phyloP scores from a whole-genome alignment of 2,888 invertebrate species.

The Chrysina gloriosa region DNA sequence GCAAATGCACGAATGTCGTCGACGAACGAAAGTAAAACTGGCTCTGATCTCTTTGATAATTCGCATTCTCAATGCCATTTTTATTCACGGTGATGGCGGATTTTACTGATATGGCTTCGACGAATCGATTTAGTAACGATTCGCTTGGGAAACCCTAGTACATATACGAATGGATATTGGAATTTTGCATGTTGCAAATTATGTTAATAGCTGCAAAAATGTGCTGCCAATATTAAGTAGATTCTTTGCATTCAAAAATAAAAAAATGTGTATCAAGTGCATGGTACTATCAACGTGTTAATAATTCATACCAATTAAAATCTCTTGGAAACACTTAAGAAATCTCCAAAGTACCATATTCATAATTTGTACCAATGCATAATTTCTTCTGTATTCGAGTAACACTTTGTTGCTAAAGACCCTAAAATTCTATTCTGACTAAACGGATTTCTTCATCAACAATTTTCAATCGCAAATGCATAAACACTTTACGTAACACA shows the following conservation, averaged over 20 bases:
- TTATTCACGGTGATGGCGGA: neutral
- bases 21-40: constrained; percentile 7
- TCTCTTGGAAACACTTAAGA: no score
- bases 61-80: neutral
- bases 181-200: neutral
- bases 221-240: no score
- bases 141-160: neutral
- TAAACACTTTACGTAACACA: neutral
- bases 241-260: no score
- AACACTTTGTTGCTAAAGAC: no score
- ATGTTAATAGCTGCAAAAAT: neutral
- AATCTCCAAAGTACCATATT: no score
- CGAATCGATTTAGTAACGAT: neutral
- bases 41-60: neutral
- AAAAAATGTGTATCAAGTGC: no score
- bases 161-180: neutral
- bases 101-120: neutral
- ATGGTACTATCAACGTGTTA: no score
- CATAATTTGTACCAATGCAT: no score
- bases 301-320: no score
- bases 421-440: no score
- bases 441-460: neutral
- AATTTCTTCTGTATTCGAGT: no score
- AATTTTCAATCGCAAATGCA: neutral
- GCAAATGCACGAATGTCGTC: neutral